Evolutionary conservation across 1,140 invertebrate species (phyloP).

Genomic region (Gonioctena quinquepunctata): DNA sequence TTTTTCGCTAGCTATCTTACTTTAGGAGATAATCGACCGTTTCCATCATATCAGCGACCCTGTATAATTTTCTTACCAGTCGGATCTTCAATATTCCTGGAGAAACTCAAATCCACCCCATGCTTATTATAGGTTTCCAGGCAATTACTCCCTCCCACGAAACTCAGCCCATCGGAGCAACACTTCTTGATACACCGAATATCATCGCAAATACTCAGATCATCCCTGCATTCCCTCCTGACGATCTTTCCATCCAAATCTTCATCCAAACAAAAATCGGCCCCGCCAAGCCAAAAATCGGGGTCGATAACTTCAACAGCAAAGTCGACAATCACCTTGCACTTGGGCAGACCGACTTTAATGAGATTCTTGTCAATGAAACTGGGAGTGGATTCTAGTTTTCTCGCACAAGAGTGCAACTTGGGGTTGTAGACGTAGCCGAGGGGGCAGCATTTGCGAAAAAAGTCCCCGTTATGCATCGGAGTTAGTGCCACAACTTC

Average conservation of each 20-base stretch:
- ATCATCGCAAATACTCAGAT: constrained; percentile 19
- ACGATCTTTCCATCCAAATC: constrained; percentile 4
- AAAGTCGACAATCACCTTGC: constrained; percentile 29
- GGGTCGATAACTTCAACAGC: neutral
- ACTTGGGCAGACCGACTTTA: constrained; percentile 29
- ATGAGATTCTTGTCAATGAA: constrained; percentile 22
- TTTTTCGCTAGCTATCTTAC: too few relatives aligned
- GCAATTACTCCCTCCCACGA: constrained; percentile 26
- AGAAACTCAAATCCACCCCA: constrained; percentile 27
- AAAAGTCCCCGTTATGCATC: neutral
- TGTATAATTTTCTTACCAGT: constrained; percentile 21
- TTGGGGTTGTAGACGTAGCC: constrained; percentile 26
- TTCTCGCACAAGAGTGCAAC: constrained; percentile 22
- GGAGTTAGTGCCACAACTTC: neutral
- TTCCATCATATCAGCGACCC: too few relatives aligned
- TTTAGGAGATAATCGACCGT: too few relatives aligned
- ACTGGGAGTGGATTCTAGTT: neutral
- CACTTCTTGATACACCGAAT: constrained; percentile 32
- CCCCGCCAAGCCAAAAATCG: neutral
- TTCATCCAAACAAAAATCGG: constrained; percentile 28
- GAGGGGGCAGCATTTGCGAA: constrained; percentile 37
- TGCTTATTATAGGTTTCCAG: constrained; percentile 27
- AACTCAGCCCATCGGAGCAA: constrained; percentile 38
- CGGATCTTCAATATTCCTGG: constrained; percentile 19
- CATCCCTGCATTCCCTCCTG: constrained; percentile 27